These are phyloP conservation scores for Todiramphus chloris DNA, from an alignment of 2,113 vertebrate species.

Conservation along the genomic window DNA sequence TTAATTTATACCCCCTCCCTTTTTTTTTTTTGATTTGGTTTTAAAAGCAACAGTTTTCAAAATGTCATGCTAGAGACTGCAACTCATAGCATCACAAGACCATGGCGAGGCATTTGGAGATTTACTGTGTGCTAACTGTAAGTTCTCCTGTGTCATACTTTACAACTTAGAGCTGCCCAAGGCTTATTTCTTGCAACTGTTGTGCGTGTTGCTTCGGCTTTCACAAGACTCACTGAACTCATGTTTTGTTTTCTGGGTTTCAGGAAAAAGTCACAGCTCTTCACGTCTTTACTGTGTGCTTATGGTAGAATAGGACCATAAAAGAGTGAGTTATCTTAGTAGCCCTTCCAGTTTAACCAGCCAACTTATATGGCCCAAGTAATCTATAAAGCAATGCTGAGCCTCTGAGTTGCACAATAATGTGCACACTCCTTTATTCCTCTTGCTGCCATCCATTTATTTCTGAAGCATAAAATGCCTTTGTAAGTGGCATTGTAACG, in stretches of 20 bases:
- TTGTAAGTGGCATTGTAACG: neutral
- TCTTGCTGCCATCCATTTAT: neutral
- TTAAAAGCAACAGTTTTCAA: neutral
- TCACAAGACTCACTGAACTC: neutral
- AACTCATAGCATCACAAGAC: neutral
- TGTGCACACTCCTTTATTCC: fast-evolving
- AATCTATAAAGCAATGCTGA: fast-evolving
- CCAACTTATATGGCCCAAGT: fast-evolving
- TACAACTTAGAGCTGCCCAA: neutral
- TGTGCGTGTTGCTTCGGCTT: neutral
- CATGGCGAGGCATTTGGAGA: neutral
- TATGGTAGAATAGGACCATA: neutral
- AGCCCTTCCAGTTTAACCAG: neutral
- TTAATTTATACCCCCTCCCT: neutral
- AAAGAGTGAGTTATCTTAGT: fast-evolving
- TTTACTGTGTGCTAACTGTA: neutral
- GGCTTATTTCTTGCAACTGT: neutral
- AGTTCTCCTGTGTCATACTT: neutral
- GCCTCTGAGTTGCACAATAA: neutral
- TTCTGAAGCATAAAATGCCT: neutral
- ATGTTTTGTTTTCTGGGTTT: neutral
- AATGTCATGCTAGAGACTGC: neutral
- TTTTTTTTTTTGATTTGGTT: neutral
- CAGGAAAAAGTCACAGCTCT: fast-evolving
- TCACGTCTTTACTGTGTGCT: neutral